Conservation (phyloP, 2,797 vertebrate species). For the Mus caroli region DNA sequence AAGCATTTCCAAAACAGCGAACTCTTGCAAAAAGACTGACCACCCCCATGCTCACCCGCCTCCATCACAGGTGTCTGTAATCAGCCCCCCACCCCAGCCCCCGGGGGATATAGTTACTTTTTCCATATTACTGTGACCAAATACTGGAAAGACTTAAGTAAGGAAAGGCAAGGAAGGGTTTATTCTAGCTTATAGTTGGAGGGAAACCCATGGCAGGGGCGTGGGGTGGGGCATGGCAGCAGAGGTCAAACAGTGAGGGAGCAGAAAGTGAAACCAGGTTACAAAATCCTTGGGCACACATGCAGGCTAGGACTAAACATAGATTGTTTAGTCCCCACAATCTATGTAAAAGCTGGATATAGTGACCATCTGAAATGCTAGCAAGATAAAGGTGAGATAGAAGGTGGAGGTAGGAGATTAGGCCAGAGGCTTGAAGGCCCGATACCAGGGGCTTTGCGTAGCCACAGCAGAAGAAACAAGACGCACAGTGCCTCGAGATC, state of each 20-base stretch:
- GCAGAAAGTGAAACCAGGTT: not conserved
- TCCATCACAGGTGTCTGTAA: not conserved
- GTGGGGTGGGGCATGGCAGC: too few species aligned
- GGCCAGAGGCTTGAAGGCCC: not conserved
- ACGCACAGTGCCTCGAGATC: not conserved
- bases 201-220: not conserved
- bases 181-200: not conserved
- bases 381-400: not conserved
- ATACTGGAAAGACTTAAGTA: not conserved
- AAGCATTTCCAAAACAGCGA: not conserved
- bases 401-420: not conserved
- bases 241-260: not conserved
- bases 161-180: not conserved
- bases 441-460: not conserved
- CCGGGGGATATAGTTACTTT: not conserved
- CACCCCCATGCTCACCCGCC: rapidly evolving
- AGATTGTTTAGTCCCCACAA: not conserved
- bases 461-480: not conserved
- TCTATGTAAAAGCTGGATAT: not conserved
- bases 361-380: not conserved
- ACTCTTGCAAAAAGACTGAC: not conserved
- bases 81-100: not conserved
- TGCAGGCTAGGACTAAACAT: not conserved
- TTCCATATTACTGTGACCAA: not conserved
- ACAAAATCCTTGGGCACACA: too few species aligned